phyloP scores from a whole-genome alignment of 2,797 vertebrate species.

The Leptatherina wallacei region DNA sequence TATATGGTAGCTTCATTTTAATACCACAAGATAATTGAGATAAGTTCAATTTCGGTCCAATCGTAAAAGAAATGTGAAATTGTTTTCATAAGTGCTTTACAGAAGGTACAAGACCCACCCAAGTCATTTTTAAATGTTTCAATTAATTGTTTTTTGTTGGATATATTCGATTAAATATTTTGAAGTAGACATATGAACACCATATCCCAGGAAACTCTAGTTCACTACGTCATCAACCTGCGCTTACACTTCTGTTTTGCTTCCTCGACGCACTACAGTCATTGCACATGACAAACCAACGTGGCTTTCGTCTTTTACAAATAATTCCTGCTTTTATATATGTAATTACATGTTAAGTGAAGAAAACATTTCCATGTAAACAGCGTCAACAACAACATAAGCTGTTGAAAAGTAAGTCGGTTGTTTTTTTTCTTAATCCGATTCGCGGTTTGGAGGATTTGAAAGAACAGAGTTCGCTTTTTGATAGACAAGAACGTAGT shows the following conservation, averaged over 20 bases:
- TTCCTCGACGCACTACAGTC: constrained; percentile 32
- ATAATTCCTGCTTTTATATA: background rate
- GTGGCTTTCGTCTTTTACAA: constrained; percentile 39
- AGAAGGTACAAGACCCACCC: too few species aligned
- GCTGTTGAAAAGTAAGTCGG: background rate
- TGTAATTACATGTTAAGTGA: background rate
- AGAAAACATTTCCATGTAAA: background rate
- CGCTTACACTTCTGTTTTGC: constrained; percentile 63
- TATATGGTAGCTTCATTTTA: too few species aligned
- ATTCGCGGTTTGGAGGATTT: constrained; percentile 5
- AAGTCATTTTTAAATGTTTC: too few species aligned
- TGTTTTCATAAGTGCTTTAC: too few species aligned
- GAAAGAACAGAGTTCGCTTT: background rate
- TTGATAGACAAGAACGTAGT: background rate
- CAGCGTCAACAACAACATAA: background rate
- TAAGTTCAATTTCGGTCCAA: too few species aligned
- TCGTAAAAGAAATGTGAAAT: too few species aligned
- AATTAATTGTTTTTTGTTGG: too few species aligned
- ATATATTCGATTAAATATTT: too few species aligned
- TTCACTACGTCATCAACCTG: constrained; percentile 49
- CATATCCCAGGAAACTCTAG: constrained; percentile 41
- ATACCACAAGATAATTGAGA: too few species aligned
- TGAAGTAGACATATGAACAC: constrained; percentile 8
- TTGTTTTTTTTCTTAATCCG: background rate
- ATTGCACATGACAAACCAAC: constrained; percentile 58